Evolutionary conservation across 2,888 invertebrate genomes (phyloP), one percentile per base, ranked within the genome.

Genomic region (Chymomyza amoena): DNA sequence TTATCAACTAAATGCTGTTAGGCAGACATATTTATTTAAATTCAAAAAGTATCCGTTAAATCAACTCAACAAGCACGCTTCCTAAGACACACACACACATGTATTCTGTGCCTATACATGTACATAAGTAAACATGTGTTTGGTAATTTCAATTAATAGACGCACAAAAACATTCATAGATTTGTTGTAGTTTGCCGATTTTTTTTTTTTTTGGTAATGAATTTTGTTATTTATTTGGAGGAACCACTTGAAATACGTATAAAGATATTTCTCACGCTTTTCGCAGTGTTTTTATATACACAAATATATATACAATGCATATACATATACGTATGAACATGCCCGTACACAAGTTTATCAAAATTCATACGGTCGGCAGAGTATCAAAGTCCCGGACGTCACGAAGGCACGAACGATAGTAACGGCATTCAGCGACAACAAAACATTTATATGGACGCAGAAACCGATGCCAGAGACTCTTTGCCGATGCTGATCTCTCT

Each of bases 401-500:
- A 51, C 75, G 52, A 63, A 66, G 78, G 78, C 69, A 70, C 85
- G 73, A 65, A 20, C 59, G 72, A 83, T 77, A 84, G 75, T 82
- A 75, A 82, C 78, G 70, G 62, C 10, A 45, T 45, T 13, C 13
- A 13, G 39, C 39, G 13, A 4, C 13, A 13, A 45, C 3, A 0
- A 45, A 45, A 45, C 39, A 45, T 45, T 45, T 45, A 45, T 45
- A 13, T 36, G 36, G 6, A 6, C 36, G 36, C 36, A 36, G 9
- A 36, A 36, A 5, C 36, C 36, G 36, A 36, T 2, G 36, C 36
- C n/a, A n/a, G n/a, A n/a, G n/a, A n/a, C n/a, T n/a, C n/a, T n/a
- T n/a, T n/a, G n/a, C 36, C 36, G 36, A 36, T 2, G 36, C 36
- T 36, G 39, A 45, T 45, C 39, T 10, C 13, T 45, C 13, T 45